Evolutionary conservation across 2,888 invertebrate genomes (phyloP).

Genomic region (Hirtodrosophila cameraria): DNA sequence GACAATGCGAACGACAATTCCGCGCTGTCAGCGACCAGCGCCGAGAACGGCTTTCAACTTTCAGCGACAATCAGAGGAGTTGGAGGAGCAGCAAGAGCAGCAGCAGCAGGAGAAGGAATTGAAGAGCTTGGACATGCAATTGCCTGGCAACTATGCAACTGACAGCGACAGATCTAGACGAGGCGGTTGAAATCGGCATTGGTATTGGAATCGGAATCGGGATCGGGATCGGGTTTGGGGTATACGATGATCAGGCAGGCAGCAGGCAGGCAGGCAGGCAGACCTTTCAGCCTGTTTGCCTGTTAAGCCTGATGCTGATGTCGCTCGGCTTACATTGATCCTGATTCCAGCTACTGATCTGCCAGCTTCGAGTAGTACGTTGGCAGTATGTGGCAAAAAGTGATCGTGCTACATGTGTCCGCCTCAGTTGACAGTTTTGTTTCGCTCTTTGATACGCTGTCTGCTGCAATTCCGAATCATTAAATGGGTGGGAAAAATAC

Average conservation of each 20-base stretch:
- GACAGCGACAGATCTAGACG: conserved; percentile 82
- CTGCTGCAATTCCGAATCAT: conserved; percentile 54
- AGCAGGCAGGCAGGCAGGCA: neutral
- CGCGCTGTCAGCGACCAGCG: conserved; percentile 74
- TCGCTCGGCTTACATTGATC: conserved; percentile 71
- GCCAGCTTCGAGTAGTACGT: conserved; percentile 30
- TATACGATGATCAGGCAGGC: conserved; percentile 23
- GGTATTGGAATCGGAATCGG: conserved; percentile 26
- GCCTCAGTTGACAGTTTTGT: conserved; percentile 78
- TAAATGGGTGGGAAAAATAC: conserved; percentile 53
- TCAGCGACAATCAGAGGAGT: conserved; percentile 64
- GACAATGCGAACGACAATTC: conserved; percentile 79
- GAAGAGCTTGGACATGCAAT: conserved; percentile 73
- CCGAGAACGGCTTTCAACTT: conserved; percentile 72
- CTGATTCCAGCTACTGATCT: conserved; percentile 76
- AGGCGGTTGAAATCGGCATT: conserved; percentile 47
- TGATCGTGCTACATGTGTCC: conserved; percentile 78
- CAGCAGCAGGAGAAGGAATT: neutral
- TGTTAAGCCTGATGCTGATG: conserved; percentile 18
- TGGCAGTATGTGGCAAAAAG: conserved; percentile 51
- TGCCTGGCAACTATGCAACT: conserved; percentile 76
- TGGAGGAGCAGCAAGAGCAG: conserved; percentile 8
- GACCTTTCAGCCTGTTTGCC: conserved; percentile 9
- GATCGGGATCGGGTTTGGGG: conserved; percentile 11
- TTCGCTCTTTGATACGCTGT: conserved; percentile 70